Conservation (phyloP, 2,888 invertebrate species). For the Chymomyza amoena region DNA sequence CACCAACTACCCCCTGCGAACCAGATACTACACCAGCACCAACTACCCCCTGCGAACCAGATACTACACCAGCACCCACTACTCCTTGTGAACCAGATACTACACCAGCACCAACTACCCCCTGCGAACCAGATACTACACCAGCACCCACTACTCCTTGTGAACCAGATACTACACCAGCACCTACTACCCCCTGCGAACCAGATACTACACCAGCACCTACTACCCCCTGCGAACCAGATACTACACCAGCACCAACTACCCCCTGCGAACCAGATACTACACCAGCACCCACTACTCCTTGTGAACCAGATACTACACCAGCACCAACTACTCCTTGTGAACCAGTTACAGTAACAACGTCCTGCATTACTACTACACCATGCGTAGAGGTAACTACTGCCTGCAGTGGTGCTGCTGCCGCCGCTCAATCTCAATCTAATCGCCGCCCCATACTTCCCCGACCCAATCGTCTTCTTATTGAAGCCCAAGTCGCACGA, state of each 20-base stretch:
- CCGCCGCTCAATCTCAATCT: background rate
- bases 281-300: background rate
- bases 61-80: background rate
- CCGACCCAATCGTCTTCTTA: conserved; percentile 35
- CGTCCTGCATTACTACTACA: conserved; percentile 3
- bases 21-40: background rate
- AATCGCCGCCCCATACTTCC: conserved; percentile 16
- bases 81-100: conserved; percentile 1
- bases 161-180: background rate
- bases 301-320: background rate
- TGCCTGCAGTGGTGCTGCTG: background rate
- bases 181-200: conserved; percentile 3
- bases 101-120: background rate
- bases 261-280: background rate
- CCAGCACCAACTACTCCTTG: background rate
- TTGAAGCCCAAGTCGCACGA: conserved; percentile 21
- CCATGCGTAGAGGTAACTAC: background rate
- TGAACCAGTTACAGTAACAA: background rate
- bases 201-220: background rate
- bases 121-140: background rate
- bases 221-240: background rate
- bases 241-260: background rate
- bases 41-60: background rate
- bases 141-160: background rate
- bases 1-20: background rate